Conservation (phyloP, 2,113 vertebrate species). For the Lates calcarifer region DNA sequence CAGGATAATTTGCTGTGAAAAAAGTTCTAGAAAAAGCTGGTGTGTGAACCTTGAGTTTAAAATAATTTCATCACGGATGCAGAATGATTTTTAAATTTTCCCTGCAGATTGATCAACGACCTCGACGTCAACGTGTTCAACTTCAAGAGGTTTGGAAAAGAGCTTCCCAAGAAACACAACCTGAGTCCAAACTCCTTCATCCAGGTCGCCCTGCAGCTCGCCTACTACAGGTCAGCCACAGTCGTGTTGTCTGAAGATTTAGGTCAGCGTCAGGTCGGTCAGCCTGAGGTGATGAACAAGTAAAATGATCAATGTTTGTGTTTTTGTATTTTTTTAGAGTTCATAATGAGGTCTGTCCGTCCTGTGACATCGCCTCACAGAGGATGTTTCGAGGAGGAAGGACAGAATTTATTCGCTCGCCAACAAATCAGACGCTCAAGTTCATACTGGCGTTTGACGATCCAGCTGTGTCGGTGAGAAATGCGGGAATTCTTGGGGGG, state of each 20-base stretch:
- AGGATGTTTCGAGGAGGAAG: constrained; percentile 86
- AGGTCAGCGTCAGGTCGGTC: background rate
- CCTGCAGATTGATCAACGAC: constrained; percentile 87
- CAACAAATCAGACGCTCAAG: constrained; percentile 82
- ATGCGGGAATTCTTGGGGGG: too few species aligned
- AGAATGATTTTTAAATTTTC: background rate
- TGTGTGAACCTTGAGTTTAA: too few species aligned
- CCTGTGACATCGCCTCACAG: constrained; percentile 86
- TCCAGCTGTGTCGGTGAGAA: constrained; percentile 77
- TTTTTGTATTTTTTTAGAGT: constrained; percentile 72
- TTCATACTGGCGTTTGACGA: constrained; percentile 84
- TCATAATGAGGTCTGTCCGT: constrained; percentile 83
- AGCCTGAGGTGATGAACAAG: background rate
- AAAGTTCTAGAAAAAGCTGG: too few species aligned
- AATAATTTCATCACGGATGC: background rate
- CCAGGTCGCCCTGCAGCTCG: constrained; percentile 87
- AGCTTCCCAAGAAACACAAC: constrained; percentile 82
- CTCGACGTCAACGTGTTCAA: constrained; percentile 90
- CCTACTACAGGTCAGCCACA: constrained; percentile 86
- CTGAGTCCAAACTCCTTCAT: constrained; percentile 88
- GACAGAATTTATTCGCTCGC: constrained; percentile 87
- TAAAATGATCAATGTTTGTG: too few species aligned
- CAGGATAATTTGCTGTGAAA: too few species aligned
- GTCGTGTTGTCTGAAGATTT: background rate
- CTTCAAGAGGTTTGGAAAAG: constrained; percentile 87